A percentile compares a stretch with the other conserved stretches of the same genome.
Evolutionary conservation across 2,113 vertebrate species (phyloP).

Genomic region (Kobus ellipsiprymnus): DNA sequence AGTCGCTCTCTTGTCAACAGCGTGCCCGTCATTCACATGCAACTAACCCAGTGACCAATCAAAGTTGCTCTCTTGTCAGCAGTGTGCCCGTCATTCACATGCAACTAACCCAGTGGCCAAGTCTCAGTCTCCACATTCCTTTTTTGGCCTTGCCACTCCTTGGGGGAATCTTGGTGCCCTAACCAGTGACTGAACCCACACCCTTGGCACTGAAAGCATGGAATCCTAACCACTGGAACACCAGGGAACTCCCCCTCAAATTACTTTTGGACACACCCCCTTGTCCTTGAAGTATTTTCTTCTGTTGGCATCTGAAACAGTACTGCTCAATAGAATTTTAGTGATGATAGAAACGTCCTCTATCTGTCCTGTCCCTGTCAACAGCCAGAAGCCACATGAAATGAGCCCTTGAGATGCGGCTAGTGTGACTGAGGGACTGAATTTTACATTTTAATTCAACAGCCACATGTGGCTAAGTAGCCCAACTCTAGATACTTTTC

Average conservation of each 20-base stretch:
- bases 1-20: no score
- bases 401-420: not conserved
- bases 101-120: not conserved
- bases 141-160: not conserved
- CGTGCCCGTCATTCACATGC: no score
- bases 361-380: not conserved
- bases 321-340: not conserved
- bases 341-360: not conserved
- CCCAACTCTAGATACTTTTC: no score
- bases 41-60: not conserved
- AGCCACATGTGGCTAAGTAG: not conserved
- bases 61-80: no score
- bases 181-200: not conserved
- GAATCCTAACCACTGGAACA: not conserved
- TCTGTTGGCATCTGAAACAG: not conserved
- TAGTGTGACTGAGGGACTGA: not conserved
- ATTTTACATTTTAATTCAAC: not conserved
- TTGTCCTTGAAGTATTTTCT: not conserved
- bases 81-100: no score
- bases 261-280: not conserved
- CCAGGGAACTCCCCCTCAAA: not conserved
- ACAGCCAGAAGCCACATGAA: not conserved
- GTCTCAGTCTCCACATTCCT: not conserved
- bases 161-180: not conserved
- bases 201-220: not conserved